phyloP scores from a whole-genome alignment of 1,140 invertebrate species.

The Grapholita molesta region DNA sequence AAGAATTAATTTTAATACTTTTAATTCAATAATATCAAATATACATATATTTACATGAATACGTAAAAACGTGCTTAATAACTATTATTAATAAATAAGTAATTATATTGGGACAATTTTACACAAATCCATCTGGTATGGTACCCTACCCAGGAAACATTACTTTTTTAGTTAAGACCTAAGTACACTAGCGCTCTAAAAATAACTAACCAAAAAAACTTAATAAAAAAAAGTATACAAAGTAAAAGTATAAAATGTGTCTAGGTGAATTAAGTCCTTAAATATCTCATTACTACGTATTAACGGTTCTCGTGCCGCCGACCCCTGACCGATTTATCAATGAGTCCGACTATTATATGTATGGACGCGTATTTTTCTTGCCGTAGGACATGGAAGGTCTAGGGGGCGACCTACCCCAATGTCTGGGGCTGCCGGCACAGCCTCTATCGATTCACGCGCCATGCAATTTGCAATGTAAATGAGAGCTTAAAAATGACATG shows the following conservation, averaged over 20 bases:
- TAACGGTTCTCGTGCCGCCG: neutral
- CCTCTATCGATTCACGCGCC: conserved; percentile 10
- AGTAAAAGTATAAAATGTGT: neutral
- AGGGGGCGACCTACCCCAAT: conserved; percentile 57
- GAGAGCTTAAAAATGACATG: neutral
- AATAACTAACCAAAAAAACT: too few relatives aligned
- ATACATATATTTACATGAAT: too few relatives aligned
- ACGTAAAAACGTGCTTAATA: too few relatives aligned
- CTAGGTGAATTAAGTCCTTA: neutral
- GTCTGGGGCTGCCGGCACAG: conserved; percentile 33
- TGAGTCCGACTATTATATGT: conserved; percentile 4
- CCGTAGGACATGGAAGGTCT: conserved; percentile 6
- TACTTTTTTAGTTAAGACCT: too few relatives aligned
- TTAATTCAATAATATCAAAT: too few relatives aligned
- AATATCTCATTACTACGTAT: neutral
- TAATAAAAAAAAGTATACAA: neutral
- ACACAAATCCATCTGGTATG: too few relatives aligned
- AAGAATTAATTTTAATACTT: neutral
- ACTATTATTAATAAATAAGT: too few relatives aligned
- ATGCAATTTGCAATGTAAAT: neutral
- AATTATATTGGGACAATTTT: too few relatives aligned
- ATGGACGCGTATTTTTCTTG: neutral
- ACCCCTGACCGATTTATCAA: conserved; percentile 11
- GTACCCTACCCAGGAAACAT: too few relatives aligned
- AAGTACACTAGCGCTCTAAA: too few relatives aligned